Base-by-base conservation (phyloP, 2,888 invertebrate species). In the Cataglyphis cursor region DNA sequence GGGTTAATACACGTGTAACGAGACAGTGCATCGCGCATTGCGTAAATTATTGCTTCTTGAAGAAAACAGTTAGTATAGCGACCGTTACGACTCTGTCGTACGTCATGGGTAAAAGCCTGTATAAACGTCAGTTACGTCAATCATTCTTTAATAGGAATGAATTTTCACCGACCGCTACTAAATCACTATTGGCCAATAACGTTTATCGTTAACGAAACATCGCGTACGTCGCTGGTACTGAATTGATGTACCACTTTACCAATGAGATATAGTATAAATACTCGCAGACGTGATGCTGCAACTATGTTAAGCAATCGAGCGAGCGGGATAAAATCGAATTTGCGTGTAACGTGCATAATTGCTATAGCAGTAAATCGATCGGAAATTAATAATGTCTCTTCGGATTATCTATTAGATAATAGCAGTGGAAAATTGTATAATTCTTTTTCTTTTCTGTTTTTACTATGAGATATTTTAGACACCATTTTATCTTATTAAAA, bases 221-320 rank as follows among this genome's bases (percentile, higher is more conserved):
- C 78, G 82, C 89, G 72, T 82, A 61, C 59, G 73, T 82, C 76
- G 51, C n/a, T 51, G 78, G 62, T 72, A 82, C 78, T 85, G 88
- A 90, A 90, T 88, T 82, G 82, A 88, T 90, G 85, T 83, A 85
- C 87, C 87, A 82, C 88, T 85, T 87, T 82, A 74, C 87, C 89
- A 85, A 87, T 83, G 85, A 83, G 86, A 88, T 84, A 88, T 90
- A 87, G 74, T 85, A 88, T 85, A 90, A 90, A 90, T 78, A 83
- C 87, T 85, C 72, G 73, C 62, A 65, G 24, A 64, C 57, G 41
- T 65, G 76, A 64, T 48, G 81, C 84, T 80, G 73, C 78, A 80
- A 80, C 78, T 80, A 80, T 59, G 78, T 80, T 80, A 80, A 80
- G 78, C 78, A 80, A 80, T 72, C 59, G 78, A 72, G 78, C 44